phyloP scores from a whole-genome alignment of 2,888 invertebrate genomes.

The Daptonema setosum region DNA sequence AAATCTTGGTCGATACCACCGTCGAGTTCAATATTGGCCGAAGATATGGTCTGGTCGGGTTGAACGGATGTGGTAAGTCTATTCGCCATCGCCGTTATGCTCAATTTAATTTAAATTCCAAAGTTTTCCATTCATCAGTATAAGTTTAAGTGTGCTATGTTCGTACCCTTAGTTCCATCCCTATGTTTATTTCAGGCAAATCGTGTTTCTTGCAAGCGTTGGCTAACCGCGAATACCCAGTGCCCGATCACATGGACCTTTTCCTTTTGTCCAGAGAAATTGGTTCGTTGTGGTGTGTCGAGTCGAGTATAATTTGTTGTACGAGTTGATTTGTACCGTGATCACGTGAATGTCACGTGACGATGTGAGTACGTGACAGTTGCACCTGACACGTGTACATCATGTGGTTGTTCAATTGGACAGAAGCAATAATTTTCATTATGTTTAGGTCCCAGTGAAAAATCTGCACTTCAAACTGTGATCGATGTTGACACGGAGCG shows the following conservation, averaged over 20 bases:
- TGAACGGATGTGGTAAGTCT: conserved; percentile 73
- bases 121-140: too few relatives aligned
- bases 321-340: too few relatives aligned
- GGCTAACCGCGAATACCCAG: conserved; percentile 74
- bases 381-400: too few relatives aligned
- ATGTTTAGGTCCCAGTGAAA: conserved; percentile 92
- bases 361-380: too few relatives aligned
- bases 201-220: conserved; percentile 74
- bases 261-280: conserved; percentile 77
- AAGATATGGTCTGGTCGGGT: conserved; percentile 80
- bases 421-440: too few relatives aligned
- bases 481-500: conserved; percentile 95
- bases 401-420: too few relatives aligned
- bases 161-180: too few relatives aligned
- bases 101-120: too few relatives aligned
- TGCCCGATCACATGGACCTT: conserved; percentile 88
- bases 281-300: too few relatives aligned
- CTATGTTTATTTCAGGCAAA: conserved; percentile 49
- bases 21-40: conserved; percentile 90
- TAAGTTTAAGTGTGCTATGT: not conserved
- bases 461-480: conserved; percentile 78
- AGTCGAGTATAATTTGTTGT: too few relatives aligned
- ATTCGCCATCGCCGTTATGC: too few relatives aligned
- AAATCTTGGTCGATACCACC: conserved; percentile 78
- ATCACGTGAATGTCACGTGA: too few relatives aligned